Conservation (phyloP, 2,797 vertebrate species). For the Rhabdomys pumilio region DNA sequence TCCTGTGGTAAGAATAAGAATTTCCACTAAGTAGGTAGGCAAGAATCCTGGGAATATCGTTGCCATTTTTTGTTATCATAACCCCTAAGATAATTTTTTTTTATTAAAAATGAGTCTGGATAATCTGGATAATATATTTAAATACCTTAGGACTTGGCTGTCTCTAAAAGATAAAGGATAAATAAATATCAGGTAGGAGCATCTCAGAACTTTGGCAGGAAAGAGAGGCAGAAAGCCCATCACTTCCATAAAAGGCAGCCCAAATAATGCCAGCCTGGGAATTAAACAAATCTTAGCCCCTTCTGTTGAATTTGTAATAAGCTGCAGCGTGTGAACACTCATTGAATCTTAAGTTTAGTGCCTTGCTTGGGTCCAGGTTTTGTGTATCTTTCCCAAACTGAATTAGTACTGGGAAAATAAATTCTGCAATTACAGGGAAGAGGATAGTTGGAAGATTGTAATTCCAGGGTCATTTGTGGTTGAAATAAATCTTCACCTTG, state of each 20-base stretch:
- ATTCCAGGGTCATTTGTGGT: background rate
- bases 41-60: slow-evolving; percentile 27
- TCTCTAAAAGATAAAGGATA: slow-evolving; percentile 70
- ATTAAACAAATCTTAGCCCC: slow-evolving; percentile 67
- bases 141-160: slow-evolving; percentile 61
- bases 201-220: slow-evolving; percentile 58
- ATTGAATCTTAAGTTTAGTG: slow-evolving; percentile 34
- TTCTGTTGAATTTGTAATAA: slow-evolving; percentile 66
- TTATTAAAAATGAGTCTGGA: slow-evolving; percentile 58
- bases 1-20: slow-evolving; percentile 50
- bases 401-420: slow-evolving; percentile 60
- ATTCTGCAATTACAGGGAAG: background rate
- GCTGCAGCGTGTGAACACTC: slow-evolving; percentile 8
- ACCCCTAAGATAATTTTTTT: background rate
- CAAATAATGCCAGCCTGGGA: slow-evolving; percentile 46
- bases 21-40: slow-evolving; percentile 53
- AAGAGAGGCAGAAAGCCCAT: slow-evolving; percentile 62
- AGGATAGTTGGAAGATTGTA: slow-evolving; percentile 9
- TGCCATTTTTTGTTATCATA: slow-evolving; percentile 59
- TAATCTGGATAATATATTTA: slow-evolving; percentile 60
- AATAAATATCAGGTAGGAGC: slow-evolving; percentile 72
- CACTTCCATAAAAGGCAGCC: slow-evolving; percentile 56
- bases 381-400: slow-evolving; percentile 52
- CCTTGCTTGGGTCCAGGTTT: background rate
- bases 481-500: slow-evolving; percentile 6